These are phyloP conservation scores for Dicroscelio sp. DNA, from an alignment of 2,888 invertebrate genomes.

Conservation along the genomic window DNA sequence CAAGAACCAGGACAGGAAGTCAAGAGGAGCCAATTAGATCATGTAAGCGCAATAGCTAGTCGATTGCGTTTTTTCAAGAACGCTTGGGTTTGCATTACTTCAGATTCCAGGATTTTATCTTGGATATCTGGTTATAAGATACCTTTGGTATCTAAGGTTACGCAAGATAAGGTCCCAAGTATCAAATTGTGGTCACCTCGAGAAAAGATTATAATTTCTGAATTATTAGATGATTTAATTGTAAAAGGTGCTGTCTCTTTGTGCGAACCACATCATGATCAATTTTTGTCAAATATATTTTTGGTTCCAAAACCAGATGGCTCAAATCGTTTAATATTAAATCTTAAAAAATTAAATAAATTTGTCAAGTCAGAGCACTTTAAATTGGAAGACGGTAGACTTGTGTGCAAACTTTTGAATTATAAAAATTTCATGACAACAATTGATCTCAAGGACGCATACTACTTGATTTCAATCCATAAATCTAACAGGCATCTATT, in stretches of 20 bases:
- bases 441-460: conserved; percentile 75
- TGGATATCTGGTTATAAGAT: conserved; percentile 59
- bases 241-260: conserved; percentile 59
- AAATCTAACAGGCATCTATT: conserved; percentile 68
- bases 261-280: conserved; percentile 53
- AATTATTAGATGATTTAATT: conserved; percentile 38
- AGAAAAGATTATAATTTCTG: conserved; percentile 11
- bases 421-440: conserved; percentile 64
- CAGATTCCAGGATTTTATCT: conserved; percentile 33
- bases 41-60: conserved; percentile 37
- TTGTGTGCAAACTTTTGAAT: conserved; percentile 42
- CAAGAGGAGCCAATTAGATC: conserved; percentile 26
- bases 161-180: background rate
- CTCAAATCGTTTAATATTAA: conserved; percentile 69
- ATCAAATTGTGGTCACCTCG: background rate
- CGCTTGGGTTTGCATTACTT: conserved; percentile 30
- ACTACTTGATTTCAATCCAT: conserved; percentile 66
- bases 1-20: background rate
- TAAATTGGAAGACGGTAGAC: conserved; percentile 77
- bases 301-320: conserved; percentile 69
- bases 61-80: conserved; percentile 46
- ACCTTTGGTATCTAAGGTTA: conserved; percentile 34
- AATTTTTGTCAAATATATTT: conserved; percentile 76
- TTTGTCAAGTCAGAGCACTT: conserved; percentile 72
- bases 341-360: conserved; percentile 72